Base-by-base conservation (phyloP, 2,888 invertebrate species). In the Macrosoma leucophasiata region DNA sequence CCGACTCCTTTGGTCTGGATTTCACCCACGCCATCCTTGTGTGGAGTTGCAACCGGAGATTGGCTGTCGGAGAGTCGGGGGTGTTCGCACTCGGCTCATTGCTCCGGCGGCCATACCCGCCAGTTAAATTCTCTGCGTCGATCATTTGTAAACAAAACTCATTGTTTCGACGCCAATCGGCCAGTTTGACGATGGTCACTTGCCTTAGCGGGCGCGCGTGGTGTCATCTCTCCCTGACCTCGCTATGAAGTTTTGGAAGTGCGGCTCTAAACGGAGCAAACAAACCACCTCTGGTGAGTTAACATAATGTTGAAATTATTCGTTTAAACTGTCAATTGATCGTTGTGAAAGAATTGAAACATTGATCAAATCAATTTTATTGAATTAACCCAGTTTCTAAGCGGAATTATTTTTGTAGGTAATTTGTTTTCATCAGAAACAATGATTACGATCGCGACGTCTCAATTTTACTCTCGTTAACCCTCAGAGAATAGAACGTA, bases 141-240 rank as follows among this genome's bases (percentile, higher is more conserved):
- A 48, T 62, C 66, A 69, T 76, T 75, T 77, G 74, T 78, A 84
- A 82, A 84, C 82, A 82, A 78, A 81, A 82, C 61, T 73, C 81
- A 79, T 84, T 82, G 81, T 84, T 79, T 78, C 77, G 69, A 52
- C 58, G 57, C 41, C 66, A 57, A 62, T 60, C 69, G 71, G 73
- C 47, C 78, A 82, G 81, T 82, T 67, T 55, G 63, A 65, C 71
- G 68, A 72, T 69, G 66, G 59, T 66, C 37, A 62, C 66, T 70
- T 70, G 69, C 56, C 65, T 68, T 62, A 55, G 58, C 69, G 73
- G 68, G 62, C 68, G 74, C 63, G 66, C 57, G 58, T 50, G 52
- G 58, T 59, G 58, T 51, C 63, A 65, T 63, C 64, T 64, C 33
- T 44, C 46, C 44, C 41, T 59, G 58, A 62, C 61, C 58, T 55